Evolutionary conservation across 2,113 vertebrate genomes (phyloP).

Genomic region (Myodes glareolus): DNA sequence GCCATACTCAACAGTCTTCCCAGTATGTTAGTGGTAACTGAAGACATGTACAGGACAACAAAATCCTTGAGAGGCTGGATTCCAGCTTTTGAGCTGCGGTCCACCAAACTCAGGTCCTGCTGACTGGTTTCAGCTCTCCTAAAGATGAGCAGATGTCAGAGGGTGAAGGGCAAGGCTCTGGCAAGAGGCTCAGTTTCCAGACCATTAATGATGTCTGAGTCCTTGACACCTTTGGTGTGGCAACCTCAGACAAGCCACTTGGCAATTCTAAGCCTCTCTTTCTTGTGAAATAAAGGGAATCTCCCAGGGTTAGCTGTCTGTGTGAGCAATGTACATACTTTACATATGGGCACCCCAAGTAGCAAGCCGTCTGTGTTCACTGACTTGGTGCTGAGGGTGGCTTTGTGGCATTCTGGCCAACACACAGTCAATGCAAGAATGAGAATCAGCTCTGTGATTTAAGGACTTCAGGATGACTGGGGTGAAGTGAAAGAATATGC

Average conservation of each 20-base stretch:
- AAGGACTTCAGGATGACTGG: not conserved
- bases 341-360: not conserved
- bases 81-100: not conserved
- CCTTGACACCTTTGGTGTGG: not conserved
- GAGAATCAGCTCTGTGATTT: not conserved
- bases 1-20: not conserved
- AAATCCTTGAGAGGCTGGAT: not conserved
- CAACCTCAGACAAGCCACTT: not conserved
- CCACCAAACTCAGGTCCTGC: not conserved
- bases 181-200: not conserved
- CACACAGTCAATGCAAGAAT: not conserved
- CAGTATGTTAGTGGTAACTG: not conserved
- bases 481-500: not conserved
- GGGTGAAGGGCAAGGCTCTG: too few relatives aligned
- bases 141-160: not conserved
- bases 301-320: not conserved
- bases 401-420: not conserved
- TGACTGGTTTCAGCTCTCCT: not conserved
- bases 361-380: not conserved
- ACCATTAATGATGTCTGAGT: not conserved
- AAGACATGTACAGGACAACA: not conserved
- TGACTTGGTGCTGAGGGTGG: not conserved
- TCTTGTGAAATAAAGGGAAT: not conserved
- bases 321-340: not conserved
- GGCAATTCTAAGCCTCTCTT: not conserved